phyloP scores from a whole-genome alignment of 2,888 invertebrate genomes.

The Gisinianus flammeolus region DNA sequence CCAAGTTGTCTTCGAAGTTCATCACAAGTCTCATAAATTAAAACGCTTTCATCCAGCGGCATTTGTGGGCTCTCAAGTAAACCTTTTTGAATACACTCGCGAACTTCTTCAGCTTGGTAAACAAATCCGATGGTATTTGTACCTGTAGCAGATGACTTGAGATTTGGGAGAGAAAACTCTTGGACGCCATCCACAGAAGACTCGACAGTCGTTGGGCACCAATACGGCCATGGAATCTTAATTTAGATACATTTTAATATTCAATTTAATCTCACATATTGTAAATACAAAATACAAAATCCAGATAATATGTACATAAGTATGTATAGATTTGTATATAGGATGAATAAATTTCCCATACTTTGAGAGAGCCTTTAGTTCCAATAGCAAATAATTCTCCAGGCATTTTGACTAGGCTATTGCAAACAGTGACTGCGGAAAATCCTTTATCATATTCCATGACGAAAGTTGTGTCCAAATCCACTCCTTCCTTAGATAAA shows the following conservation, averaged over 20 bases:
- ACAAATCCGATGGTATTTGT: conserved; percentile 69
- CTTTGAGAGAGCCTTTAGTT: conserved; percentile 71
- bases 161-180: conserved; percentile 70
- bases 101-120: conserved; percentile 79
- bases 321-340: neutral
- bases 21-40: conserved; percentile 74
- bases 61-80: conserved; percentile 73
- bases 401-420: conserved; percentile 60
- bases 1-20: conserved; percentile 74
- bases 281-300: too few relatives aligned
- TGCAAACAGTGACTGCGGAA: conserved; percentile 68
- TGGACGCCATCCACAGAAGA: conserved; percentile 70
- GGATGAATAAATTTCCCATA: conserved; percentile 61
- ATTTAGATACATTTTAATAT: neutral
- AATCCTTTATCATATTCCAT: conserved; percentile 71
- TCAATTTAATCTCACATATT: too few relatives aligned
- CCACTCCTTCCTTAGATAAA: conserved; percentile 74
- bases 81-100: conserved; percentile 73
- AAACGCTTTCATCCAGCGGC: conserved; percentile 71
- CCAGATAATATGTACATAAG: neutral
- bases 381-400: conserved; percentile 67
- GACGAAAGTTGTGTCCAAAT: conserved; percentile 70
- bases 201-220: conserved; percentile 72
- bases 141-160: conserved; percentile 70
- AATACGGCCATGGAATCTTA: conserved; percentile 69